Conservation (phyloP, 2,113 vertebrate genomes). For the Talpa occidentalis region DNA sequence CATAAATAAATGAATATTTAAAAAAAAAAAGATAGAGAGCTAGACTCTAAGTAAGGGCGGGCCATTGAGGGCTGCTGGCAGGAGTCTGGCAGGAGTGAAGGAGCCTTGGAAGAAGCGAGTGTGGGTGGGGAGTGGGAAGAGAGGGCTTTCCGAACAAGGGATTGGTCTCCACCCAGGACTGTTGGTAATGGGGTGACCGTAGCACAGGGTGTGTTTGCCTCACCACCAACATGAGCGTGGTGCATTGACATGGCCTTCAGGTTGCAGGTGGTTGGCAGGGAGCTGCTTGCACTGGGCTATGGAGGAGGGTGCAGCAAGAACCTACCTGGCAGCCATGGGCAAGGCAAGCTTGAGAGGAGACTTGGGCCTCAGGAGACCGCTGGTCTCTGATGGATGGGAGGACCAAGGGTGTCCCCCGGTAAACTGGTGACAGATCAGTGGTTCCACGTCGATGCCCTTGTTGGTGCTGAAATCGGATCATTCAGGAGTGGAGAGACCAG, state of each 20-base stretch:
- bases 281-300: not conserved
- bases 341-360: not conserved
- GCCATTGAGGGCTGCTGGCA: fast-evolving
- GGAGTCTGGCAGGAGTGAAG: not conserved
- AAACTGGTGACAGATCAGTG: not conserved
- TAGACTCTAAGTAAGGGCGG: not conserved
- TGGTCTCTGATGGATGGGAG: not conserved
- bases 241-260: fast-evolving
- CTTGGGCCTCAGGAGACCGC: not conserved
- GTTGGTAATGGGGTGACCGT: not conserved
- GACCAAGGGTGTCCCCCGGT: no score
- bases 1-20: no score
- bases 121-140: not conserved
- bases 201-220: fast-evolving
- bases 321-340: not conserved
- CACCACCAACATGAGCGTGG: fast-evolving
- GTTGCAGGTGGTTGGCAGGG: not conserved
- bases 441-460: not conserved
- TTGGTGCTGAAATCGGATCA: not conserved
- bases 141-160: not conserved
- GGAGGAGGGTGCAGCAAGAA: not conserved
- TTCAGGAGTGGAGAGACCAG: not conserved
- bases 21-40: not conserved
- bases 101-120: not conserved
- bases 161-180: not conserved